These are phyloP conservation scores for Monomorium pharaonis DNA, from an alignment of 1,140 invertebrate genomes.

Conservation along the genomic window DNA sequence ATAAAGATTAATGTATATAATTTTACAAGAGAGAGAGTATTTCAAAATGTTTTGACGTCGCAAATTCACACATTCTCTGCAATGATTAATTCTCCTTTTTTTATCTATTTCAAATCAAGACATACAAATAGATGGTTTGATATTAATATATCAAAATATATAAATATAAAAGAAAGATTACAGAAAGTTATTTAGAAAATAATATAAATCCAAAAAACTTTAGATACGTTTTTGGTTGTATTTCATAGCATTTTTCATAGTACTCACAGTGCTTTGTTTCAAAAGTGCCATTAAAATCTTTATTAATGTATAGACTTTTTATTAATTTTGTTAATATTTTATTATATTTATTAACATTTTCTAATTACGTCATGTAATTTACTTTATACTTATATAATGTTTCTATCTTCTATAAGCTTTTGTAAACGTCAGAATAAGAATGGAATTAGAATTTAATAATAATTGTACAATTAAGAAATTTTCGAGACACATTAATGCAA, in stretches of 20 bases:
- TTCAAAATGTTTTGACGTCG: neutral
- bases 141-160: neutral
- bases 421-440: neutral
- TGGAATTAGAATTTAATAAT: neutral
- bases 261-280: neutral
- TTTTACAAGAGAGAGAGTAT: neutral
- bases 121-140: neutral
- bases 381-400: neutral
- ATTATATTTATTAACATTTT: neutral
- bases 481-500: neutral
- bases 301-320: neutral
- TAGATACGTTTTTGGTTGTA: neutral
- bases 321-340: neutral
- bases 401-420: neutral
- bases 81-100: neutral
- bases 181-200: neutral
- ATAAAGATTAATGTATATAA: neutral
- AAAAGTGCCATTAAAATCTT: neutral
- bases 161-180: neutral
- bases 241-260: neutral
- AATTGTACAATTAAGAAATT: neutral
- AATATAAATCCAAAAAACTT: neutral
- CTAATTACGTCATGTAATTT: neutral
- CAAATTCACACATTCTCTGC: neutral
- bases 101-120: neutral